A percentile compares a stretch with the other conserved stretches of the same genome.
These are phyloP conservation scores for Copsychus sechellarum DNA, from an alignment of 2,113 vertebrate genomes.

Conservation along the genomic window DNA sequence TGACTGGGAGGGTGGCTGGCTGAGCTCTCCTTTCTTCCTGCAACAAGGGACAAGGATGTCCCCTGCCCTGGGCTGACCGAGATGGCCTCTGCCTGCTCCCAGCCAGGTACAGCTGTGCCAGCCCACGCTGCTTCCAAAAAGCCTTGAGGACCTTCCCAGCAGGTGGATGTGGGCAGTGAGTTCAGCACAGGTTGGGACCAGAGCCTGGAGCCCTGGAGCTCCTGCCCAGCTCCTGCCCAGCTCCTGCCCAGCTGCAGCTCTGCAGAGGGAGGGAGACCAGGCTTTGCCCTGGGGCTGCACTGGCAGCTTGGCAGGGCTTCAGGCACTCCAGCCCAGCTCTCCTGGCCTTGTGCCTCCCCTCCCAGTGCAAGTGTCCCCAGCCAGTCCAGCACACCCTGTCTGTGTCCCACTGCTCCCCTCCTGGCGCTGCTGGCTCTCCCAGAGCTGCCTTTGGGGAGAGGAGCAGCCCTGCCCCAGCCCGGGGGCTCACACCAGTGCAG, in stretches of 20 bases:
- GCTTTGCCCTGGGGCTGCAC: background rate
- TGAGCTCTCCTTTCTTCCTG: background rate
- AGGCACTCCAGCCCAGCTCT: background rate
- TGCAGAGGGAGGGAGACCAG: background rate
- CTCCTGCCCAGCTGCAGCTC: background rate
- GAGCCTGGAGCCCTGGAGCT: background rate
- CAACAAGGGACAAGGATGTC: background rate
- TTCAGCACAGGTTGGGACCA: background rate
- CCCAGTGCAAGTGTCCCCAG: background rate
- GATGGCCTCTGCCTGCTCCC: background rate
- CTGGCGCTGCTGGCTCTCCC: background rate
- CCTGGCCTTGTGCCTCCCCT: background rate
- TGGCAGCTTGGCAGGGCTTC: background rate
- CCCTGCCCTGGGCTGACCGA: background rate
- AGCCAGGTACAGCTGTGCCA: background rate
- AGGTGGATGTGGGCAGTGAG: background rate
- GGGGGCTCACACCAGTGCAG: background rate
- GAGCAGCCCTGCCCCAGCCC: background rate
- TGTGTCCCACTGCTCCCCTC: background rate
- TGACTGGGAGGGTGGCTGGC: background rate
- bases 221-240: background rate
- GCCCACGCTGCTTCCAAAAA: background rate
- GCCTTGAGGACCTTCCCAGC: background rate
- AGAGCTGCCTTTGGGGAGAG: background rate
- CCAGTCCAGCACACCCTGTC: background rate